Conservation (phyloP, 2,797 vertebrate species). For the Argyrosomus regius region DNA sequence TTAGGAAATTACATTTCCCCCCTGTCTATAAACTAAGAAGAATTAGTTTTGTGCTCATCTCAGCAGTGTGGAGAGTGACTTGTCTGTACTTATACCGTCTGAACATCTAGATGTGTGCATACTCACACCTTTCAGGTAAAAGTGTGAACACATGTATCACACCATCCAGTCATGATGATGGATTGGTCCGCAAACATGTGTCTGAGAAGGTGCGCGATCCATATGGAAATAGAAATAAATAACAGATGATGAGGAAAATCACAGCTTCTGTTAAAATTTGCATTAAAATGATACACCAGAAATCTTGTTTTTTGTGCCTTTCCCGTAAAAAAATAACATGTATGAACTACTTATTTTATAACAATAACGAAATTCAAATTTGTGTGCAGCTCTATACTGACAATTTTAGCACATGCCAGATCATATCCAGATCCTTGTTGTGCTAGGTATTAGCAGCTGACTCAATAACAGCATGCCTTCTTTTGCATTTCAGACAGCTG, state of each 20-base stretch:
- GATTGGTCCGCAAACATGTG: background rate
- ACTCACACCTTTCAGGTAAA: slow-evolving; percentile 6
- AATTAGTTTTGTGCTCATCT: background rate
- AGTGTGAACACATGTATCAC: background rate
- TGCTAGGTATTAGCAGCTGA: slow-evolving; percentile 45
- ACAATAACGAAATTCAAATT: background rate
- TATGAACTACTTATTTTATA: slow-evolving; percentile 3
- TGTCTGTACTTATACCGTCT: background rate
- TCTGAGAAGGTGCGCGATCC: background rate
- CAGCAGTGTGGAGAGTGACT: background rate
- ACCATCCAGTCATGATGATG: background rate
- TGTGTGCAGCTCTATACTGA: background rate
- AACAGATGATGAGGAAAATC: slow-evolving; percentile 17
- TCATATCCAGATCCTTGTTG: slow-evolving; percentile 6
- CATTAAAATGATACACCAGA: slow-evolving; percentile 26
- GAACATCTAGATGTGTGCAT: background rate
- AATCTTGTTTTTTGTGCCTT: slow-evolving; percentile 15
- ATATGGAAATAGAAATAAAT: slow-evolving; percentile 6
- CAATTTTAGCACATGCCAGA: background rate
- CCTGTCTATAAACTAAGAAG: background rate
- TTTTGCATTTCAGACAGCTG: slow-evolving; percentile 53
- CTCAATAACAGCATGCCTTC: slow-evolving; percentile 38
- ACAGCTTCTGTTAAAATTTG: slow-evolving; percentile 46
- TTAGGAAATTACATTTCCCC: slow-evolving; percentile 21
- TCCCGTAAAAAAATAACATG: slow-evolving; percentile 13